Evolutionary conservation across 2,797 vertebrate genomes (phyloP).

Genomic region (Danio choprae): DNA sequence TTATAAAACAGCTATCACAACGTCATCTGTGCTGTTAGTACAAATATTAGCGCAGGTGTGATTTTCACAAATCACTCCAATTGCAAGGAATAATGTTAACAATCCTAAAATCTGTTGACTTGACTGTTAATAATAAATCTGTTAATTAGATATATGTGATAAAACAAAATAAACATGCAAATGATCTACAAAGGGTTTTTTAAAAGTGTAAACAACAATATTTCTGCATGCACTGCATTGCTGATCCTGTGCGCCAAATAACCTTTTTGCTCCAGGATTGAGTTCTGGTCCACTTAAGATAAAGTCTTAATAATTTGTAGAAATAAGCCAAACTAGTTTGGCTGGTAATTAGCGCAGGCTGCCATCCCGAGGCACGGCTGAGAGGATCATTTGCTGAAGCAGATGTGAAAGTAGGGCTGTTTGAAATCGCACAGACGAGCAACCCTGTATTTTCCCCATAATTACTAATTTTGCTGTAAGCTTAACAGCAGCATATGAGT

Average conservation of each 20-base stretch:
- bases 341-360: constrained; percentile 90
- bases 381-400: constrained; percentile 79
- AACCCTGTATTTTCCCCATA: constrained; percentile 72
- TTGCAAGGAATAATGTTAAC: not conserved
- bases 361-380: constrained; percentile 76
- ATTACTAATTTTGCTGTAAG: constrained; percentile 83
- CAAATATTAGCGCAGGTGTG: not conserved
- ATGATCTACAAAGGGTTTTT: not conserved
- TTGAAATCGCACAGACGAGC: constrained; percentile 79
- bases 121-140: too few species aligned
- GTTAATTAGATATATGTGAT: too few species aligned
- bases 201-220: constrained; percentile 57
- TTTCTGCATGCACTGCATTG: constrained; percentile 63
- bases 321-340: constrained; percentile 90
- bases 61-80: not conserved
- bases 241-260: constrained; percentile 70
- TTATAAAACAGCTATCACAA: not conserved
- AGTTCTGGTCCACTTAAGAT: constrained; percentile 85
- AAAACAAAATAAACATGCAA: not conserved
- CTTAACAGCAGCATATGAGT: constrained; percentile 75
- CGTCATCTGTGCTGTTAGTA: not conserved
- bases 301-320: constrained; percentile 91
- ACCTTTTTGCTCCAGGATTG: constrained; percentile 75
- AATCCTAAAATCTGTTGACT: not conserved
- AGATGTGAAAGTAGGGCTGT: constrained; percentile 86